Percentiles rank a stretch among this genome's conserved stretches.
These are phyloP conservation scores for Hippasteria phrygiana DNA, from an alignment of 53 echinoderm and acorn worm species.

Conservation along the genomic window DNA sequence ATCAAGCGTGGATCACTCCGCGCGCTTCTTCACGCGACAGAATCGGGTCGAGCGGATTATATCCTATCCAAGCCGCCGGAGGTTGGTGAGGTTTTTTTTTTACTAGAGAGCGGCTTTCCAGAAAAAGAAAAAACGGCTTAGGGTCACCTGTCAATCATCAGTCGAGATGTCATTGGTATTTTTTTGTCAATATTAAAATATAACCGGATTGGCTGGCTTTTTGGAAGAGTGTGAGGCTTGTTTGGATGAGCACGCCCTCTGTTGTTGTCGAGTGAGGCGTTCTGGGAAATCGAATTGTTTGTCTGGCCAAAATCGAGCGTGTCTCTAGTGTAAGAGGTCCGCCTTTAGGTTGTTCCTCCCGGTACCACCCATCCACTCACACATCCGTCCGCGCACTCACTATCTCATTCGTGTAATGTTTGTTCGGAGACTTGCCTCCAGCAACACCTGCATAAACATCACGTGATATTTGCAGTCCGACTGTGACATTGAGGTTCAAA, in stretches of 20 bases:
- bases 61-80: background rate
- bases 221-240: background rate
- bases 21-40: background rate
- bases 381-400: no score
- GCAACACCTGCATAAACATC: no score
- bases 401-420: no score
- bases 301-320: background rate
- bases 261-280: background rate
- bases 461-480: no score
- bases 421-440: no score
- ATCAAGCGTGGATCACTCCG: conserved; percentile 15
- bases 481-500: no score
- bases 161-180: background rate
- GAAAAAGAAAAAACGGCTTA: background rate
- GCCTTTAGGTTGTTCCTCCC: no score
- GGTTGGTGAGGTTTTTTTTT: background rate
- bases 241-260: background rate
- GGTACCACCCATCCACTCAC: no score
- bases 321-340: no score
- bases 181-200: background rate
- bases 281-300: background rate
- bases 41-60: conserved; percentile 37
- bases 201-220: no score
- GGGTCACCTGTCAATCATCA: background rate
- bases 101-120: background rate